A percentile compares a stretch with the other conserved stretches of the same genome.
phyloP scores from a whole-genome alignment of 1,140 invertebrate species.

The Zaprionus taronus region DNA sequence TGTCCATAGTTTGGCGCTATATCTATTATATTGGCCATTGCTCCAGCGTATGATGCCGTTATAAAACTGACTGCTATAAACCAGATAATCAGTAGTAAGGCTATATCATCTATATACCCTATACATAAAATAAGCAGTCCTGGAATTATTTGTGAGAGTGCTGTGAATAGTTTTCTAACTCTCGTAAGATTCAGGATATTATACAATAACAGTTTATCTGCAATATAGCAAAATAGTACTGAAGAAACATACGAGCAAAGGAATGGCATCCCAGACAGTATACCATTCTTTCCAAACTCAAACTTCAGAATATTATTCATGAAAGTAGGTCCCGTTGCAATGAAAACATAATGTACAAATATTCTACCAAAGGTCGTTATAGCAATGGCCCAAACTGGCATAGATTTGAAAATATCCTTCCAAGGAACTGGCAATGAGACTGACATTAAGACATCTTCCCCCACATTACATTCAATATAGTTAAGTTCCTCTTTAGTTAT shows the following conservation, averaged over 20 bases:
- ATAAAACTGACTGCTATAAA: slow-evolving; percentile 90
- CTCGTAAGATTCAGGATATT: slow-evolving; percentile 87
- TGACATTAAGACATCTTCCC: slow-evolving; percentile 84
- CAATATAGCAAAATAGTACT: slow-evolving; percentile 89
- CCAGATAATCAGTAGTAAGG: slow-evolving; percentile 87
- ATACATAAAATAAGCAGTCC: slow-evolving; percentile 88
- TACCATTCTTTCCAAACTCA: slow-evolving; percentile 89
- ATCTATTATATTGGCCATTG: slow-evolving; percentile 91
- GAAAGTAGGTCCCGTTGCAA: slow-evolving; percentile 89
- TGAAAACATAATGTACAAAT: slow-evolving; percentile 90
- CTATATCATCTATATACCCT: slow-evolving; percentile 88
- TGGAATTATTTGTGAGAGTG: slow-evolving; percentile 89
- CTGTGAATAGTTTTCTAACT: slow-evolving; percentile 89
- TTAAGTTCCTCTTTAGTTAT: slow-evolving; percentile 89
- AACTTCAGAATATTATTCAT: slow-evolving; percentile 89
- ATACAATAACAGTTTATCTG: slow-evolving; percentile 87
- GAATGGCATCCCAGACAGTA: slow-evolving; percentile 88
- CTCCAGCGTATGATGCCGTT: slow-evolving; percentile 90
- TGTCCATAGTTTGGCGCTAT: slow-evolving; percentile 89
- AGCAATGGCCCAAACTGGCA: slow-evolving; percentile 92
- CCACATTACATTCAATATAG: slow-evolving; percentile 89
- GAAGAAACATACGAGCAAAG: slow-evolving; percentile 89
- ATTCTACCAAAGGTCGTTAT: slow-evolving; percentile 90
- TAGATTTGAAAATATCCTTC: slow-evolving; percentile 90
- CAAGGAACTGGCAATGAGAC: slow-evolving; percentile 87